A percentile compares a stretch with the other conserved stretches of the same genome.
Evolutionary conservation across 2,113 vertebrate species (phyloP).

Genomic region (Thomomys bottae): DNA sequence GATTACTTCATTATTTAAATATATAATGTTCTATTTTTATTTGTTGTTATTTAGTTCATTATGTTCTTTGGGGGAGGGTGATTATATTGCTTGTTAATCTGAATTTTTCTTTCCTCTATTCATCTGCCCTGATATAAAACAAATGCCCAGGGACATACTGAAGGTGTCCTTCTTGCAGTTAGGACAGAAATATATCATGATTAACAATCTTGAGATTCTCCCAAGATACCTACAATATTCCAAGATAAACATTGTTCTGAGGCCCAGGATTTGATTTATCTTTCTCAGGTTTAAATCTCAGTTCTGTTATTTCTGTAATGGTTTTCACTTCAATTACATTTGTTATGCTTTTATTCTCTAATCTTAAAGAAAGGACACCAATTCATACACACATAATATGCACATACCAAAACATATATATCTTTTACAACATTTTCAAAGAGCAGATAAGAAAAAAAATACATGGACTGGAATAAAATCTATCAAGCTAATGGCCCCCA

Average conservation of each 20-base stretch:
- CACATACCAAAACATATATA: neutral
- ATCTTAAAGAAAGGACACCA: neutral
- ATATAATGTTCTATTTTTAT: neutral
- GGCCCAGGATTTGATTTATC: neutral
- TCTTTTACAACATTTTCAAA: neutral
- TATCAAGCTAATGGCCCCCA: no score
- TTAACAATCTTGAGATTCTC: neutral
- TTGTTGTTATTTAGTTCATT: neutral
- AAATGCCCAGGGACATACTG: neutral
- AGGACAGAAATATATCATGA: neutral
- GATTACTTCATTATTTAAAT: neutral
- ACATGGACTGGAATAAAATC: no score
- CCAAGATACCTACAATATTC: neutral
- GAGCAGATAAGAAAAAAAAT: neutral
- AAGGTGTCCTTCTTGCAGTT: neutral
- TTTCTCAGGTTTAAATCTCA: neutral
- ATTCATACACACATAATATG: neutral
- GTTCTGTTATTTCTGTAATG: neutral
- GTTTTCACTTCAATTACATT: neutral
- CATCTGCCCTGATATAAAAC: neutral
- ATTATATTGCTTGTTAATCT: neutral
- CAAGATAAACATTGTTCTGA: neutral
- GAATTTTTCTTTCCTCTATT: neutral
- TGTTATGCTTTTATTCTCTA: neutral
- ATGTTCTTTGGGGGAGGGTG: neutral